Evolutionary conservation across 1,140 invertebrate genomes (phyloP), one percentile per base, ranked within the genome.

Genomic region (Druon quercuslanigerum): DNA sequence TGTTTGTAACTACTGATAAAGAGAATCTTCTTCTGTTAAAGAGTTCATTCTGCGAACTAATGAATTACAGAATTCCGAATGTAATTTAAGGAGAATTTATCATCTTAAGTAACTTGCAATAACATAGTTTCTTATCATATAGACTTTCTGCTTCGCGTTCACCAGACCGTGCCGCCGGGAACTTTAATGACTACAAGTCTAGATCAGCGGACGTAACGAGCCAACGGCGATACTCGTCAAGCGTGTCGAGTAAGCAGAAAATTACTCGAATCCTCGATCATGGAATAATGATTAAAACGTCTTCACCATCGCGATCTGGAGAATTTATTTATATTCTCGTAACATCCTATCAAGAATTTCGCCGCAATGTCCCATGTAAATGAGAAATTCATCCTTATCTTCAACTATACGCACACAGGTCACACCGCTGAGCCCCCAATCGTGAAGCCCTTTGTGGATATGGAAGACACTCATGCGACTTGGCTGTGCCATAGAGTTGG

Each of bases 401-500:
- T 75, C 51, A 46, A 46, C 40, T 9, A 46, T 46, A 40, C 16
- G 75, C 81, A 76, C 84, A 85, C 84, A 85, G 84, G 84, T 87
- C 84, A 85, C 84, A 82, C 83, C 74, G 72, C 50, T 54, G 72
- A 51, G 77, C 74, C 75, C 52, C 51, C 71, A 81, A 78, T 75
- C 72, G 77, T 73, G 77, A 80, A 72, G 78, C 75, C 72, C 56
- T 75, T 78, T 80, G 76, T 83, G 73, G 51, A 66, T 66, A 66
- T 66, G 60, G 60, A 66, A 46, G 25, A 70, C 33, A 60, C 33
- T 73, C n/a, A 57, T 74, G 56, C 57, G 75, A 74, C 73, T 81
- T 75, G 81, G 83, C 79, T 82, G 71, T 77, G 74, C 81, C 82
- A 81, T 82, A 87, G 85, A 89, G 86, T 86, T 87, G 88, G 83